Evolutionary conservation across 2,113 vertebrate species (phyloP).

Genomic region (Rhegmatorhina hoffmannsi): DNA sequence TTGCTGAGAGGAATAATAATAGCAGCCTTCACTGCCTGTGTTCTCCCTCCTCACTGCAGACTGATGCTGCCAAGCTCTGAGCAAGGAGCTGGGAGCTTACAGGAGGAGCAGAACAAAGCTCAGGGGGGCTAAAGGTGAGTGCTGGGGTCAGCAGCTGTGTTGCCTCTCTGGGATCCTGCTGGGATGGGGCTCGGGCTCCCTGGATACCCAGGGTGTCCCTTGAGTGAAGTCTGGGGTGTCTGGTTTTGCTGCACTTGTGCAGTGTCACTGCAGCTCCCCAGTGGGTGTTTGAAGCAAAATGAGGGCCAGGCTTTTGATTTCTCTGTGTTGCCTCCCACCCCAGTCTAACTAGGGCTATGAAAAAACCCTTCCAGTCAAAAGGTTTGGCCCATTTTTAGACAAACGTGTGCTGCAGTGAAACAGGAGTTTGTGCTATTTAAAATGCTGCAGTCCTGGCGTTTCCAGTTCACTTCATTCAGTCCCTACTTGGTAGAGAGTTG

Average conservation of each 20-base stretch:
- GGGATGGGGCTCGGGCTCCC: not conserved
- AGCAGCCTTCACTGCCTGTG: not conserved
- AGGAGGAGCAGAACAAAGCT: not conserved
- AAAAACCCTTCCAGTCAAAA: not conserved
- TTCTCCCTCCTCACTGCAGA: not conserved
- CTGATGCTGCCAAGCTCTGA: not conserved
- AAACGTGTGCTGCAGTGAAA: not conserved
- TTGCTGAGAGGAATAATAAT: not conserved
- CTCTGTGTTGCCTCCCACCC: not conserved
- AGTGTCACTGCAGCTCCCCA: rapidly evolving
- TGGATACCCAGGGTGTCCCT: rapidly evolving
- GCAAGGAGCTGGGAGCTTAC: not conserved
- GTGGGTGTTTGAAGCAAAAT: not conserved
- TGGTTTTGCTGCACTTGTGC: not conserved
- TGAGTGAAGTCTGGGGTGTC: rapidly evolving
- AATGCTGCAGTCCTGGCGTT: not conserved
- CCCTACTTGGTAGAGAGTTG: not conserved
- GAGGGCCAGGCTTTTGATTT: not conserved
- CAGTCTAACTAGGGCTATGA: not conserved
- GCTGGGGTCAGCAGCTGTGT: rapidly evolving
- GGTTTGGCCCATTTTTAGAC: not conserved
- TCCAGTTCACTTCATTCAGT: not conserved
- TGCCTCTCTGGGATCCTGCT: not conserved
- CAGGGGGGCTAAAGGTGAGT: not conserved
- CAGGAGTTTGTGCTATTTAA: not conserved